phyloP scores from a whole-genome alignment of 2,797 vertebrate species.

The Catamblyrhynchus diadema region DNA sequence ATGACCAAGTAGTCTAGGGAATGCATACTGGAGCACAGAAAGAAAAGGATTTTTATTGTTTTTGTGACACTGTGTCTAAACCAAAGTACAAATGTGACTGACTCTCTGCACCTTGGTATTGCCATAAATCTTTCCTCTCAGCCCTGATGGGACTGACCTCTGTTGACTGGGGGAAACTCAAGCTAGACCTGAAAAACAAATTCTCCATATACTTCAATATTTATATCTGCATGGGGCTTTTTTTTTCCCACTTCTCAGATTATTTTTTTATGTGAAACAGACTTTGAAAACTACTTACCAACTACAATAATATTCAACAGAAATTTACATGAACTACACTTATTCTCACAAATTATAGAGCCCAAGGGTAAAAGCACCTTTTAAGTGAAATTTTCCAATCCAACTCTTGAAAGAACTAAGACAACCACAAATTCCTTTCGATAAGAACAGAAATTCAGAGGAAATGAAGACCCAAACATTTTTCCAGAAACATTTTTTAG shows the following conservation, averaged over 20 bases:
- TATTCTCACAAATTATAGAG: not conserved
- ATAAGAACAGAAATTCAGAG: not conserved
- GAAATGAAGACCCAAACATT: not conserved
- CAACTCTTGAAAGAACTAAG: not conserved
- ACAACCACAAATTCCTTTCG: not conserved
- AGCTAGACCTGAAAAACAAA: not conserved
- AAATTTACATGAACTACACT: not conserved
- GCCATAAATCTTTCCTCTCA: not conserved
- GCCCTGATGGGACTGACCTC: not conserved
- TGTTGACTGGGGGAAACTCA: not conserved
- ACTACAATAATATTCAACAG: not conserved
- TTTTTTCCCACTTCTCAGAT: not conserved
- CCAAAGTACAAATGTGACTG: not conserved
- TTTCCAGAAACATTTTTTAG: not conserved
- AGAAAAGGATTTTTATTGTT: not conserved
- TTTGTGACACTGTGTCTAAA: not conserved
- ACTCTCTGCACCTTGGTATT: not conserved
- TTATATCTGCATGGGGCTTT: not conserved
- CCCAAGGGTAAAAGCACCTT: not conserved
- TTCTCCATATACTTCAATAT: not conserved
- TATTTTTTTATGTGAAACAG: not conserved
- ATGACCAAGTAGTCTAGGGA: not conserved
- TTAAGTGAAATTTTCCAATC: not conserved
- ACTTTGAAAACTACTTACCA: not conserved
- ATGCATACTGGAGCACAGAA: not conserved